These are phyloP conservation scores for Euglossa dilemma DNA, from an alignment of 1,140 invertebrate species.

Conservation along the genomic window DNA sequence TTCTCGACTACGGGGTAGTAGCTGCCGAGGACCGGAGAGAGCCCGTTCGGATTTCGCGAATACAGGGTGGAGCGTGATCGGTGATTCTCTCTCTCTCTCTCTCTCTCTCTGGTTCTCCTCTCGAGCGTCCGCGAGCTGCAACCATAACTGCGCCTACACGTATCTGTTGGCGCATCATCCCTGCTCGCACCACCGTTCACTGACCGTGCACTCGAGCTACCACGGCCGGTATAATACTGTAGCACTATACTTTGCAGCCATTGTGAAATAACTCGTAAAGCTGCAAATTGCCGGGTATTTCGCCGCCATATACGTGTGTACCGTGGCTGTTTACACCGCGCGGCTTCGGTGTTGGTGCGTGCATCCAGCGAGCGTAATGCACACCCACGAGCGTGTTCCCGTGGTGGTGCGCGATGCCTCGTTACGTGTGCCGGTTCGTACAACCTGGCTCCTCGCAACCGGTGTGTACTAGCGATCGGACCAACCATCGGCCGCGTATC, in stretches of 20 bases:
- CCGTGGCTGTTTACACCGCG: slow-evolving; percentile 43
- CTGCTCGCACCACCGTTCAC: slow-evolving; percentile 60
- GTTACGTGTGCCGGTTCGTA: neutral
- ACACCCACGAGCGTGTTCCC: slow-evolving; percentile 32
- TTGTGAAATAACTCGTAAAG: slow-evolving; percentile 83
- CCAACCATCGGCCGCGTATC: neutral
- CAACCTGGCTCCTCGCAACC: neutral
- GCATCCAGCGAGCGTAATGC: slow-evolving; percentile 19
- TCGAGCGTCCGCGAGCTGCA: neutral
- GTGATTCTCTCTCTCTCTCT: no score
- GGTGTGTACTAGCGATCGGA: no score
- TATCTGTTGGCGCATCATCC: slow-evolving; percentile 44
- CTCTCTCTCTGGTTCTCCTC: no score
- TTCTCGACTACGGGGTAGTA: slow-evolving; percentile 26
- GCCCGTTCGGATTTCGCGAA: neutral
- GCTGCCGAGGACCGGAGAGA: neutral
- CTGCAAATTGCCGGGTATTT: slow-evolving; percentile 83
- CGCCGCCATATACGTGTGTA: slow-evolving; percentile 72
- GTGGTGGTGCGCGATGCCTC: neutral
- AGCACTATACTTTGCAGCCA: slow-evolving; percentile 82
- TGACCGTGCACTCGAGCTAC: slow-evolving; percentile 66
- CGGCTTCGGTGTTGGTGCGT: slow-evolving; percentile 42
- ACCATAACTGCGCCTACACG: slow-evolving; percentile 18
- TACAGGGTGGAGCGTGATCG: no score
- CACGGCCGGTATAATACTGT: slow-evolving; percentile 73